These are phyloP conservation scores for Anadara kagoshimensis DNA, from an alignment of 1,140 invertebrate species.

Conservation along the genomic window DNA sequence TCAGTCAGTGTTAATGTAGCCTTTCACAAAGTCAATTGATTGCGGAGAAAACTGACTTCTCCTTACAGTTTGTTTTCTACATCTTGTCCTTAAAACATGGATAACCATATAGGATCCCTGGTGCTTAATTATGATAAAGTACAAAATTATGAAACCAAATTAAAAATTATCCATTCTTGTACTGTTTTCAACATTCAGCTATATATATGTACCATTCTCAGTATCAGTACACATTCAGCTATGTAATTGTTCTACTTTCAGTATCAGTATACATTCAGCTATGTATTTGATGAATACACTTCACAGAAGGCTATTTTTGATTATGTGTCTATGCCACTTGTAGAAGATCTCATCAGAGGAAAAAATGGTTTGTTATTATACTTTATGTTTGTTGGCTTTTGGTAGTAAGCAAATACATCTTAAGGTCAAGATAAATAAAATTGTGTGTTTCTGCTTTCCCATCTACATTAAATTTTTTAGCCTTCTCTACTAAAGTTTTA, in stretches of 20 bases:
- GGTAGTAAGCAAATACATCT: background rate
- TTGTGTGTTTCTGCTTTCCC: background rate
- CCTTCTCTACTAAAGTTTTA: background rate
- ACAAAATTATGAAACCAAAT: too few species aligned
- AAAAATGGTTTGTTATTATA: slow-evolving; percentile 81
- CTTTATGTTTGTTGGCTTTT: background rate
- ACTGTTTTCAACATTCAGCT: too few species aligned
- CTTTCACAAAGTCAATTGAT: too few species aligned
- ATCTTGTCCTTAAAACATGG: too few species aligned
- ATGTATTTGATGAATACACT: slow-evolving; percentile 86
- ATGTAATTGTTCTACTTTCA: slow-evolving; percentile 51
- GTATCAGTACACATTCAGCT: too few species aligned
- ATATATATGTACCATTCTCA: too few species aligned
- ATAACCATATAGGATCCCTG: too few species aligned
- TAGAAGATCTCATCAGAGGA: slow-evolving; percentile 80
- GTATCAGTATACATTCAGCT: slow-evolving; percentile 77
- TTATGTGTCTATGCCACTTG: slow-evolving; percentile 87
- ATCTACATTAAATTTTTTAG: background rate
- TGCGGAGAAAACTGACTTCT: too few species aligned
- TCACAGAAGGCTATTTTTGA: slow-evolving; percentile 91
- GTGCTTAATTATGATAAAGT: too few species aligned
- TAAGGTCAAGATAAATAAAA: background rate
- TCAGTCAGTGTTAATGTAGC: too few species aligned
- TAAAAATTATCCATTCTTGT: too few species aligned
- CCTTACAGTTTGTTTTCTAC: too few species aligned